These are phyloP conservation scores for Aphrophora alni DNA, from an alignment of 2,888 invertebrate genomes.

Conservation along the genomic window DNA sequence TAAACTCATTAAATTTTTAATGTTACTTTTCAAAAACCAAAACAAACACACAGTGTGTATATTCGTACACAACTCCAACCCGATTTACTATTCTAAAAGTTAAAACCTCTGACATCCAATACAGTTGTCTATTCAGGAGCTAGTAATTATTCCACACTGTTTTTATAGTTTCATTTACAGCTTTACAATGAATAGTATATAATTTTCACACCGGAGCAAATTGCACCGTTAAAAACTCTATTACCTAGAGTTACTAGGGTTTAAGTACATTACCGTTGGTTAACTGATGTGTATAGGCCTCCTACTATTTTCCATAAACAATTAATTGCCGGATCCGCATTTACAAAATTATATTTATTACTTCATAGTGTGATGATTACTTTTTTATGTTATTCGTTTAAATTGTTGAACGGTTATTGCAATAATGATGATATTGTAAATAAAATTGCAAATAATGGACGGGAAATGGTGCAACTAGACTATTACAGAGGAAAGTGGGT, in stretches of 20 bases:
- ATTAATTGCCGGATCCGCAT: not conserved
- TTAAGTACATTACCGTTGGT: not conserved
- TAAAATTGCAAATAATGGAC: no score
- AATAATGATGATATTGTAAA: no score
- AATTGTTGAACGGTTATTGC: no score
- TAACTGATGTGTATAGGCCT: not conserved
- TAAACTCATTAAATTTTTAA: no score
- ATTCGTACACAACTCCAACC: no score
- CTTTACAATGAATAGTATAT: not conserved
- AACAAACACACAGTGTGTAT: no score
- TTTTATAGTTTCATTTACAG: not conserved
- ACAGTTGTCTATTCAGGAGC: not conserved
- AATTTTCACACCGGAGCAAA: not conserved
- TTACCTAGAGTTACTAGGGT: not conserved
- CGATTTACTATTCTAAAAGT: no score
- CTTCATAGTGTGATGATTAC: not conserved
- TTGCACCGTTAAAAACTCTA: not conserved
- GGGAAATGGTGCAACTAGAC: no score
- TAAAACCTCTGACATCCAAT: not conserved
- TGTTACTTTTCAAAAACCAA: no score
- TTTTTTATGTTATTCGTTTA: not conserved
- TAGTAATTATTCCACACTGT: not conserved
- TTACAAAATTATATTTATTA: not conserved
- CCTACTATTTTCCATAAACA: not conserved
- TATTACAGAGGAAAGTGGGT: no score